Percentiles rank a stretch among this genome's conserved stretches.
Evolutionary conservation across 35 echinoderm and acorn worm species (phyloP).

Genomic region (Eucidaris tribuloides): DNA sequence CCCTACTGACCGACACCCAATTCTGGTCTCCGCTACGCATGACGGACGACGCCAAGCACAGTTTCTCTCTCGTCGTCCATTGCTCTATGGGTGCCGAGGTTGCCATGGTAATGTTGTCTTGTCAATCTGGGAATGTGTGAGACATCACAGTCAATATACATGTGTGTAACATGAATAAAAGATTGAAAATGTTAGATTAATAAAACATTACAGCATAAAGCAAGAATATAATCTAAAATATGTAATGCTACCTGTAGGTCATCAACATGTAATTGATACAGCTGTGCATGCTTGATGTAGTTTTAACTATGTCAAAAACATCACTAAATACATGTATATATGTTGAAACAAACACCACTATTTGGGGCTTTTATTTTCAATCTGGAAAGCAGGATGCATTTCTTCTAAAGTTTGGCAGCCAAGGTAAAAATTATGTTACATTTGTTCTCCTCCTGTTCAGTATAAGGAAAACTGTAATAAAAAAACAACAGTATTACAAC

Average conservation of each 20-base stretch:
- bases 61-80: conserved; percentile 89
- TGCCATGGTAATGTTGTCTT: conserved; percentile 39
- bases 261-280: not conserved
- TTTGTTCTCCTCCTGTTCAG: too few species aligned
- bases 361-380: too few species aligned
- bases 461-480: too few species aligned
- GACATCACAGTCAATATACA: not conserved
- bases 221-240: too few species aligned
- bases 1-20: conserved; percentile 92
- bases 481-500: too few species aligned
- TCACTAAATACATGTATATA: too few species aligned
- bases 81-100: conserved; percentile 45
- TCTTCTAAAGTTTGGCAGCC: too few species aligned
- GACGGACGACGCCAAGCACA: conserved; percentile 87
- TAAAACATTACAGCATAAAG: not conserved
- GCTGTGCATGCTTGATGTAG: not conserved
- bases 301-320: too few species aligned
- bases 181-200: not conserved
- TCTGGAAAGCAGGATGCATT: too few species aligned
- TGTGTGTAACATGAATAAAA: not conserved
- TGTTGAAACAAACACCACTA: too few species aligned
- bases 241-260: not conserved
- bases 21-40: conserved; percentile 98
- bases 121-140: not conserved
- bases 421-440: too few species aligned